Base-by-base conservation (phyloP, 2,888 invertebrate genomes). In the Dasypogon diadema region DNA sequence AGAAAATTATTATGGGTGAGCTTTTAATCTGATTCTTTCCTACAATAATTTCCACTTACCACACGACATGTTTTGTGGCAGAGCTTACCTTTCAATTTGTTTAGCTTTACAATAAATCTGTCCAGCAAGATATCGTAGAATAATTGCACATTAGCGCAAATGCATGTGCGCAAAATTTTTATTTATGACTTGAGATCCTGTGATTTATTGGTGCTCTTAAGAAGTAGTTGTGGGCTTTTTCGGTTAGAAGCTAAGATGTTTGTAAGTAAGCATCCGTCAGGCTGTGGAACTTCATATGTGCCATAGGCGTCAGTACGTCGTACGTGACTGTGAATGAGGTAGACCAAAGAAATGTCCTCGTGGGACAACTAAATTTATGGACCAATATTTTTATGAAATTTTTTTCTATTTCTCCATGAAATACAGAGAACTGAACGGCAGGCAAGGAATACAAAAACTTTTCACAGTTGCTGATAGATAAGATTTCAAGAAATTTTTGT, bases 61-160 rank as follows among this genome's bases (percentile, higher is more conserved):
- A n/a, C n/a, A n/a, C n/a, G n/a, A n/a, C n/a, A n/a, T n/a, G n/a
- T n/a, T n/a, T n/a, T n/a, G n/a, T n/a, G n/a, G n/a, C n/a, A n/a
- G n/a, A n/a, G n/a, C n/a, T n/a, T n/a, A n/a, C n/a, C n/a, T n/a
- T n/a, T n/a, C n/a, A n/a, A n/a, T n/a, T n/a, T n/a, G n/a, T n/a
- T n/a, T n/a, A n/a, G n/a, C n/a, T n/a, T n/a, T n/a, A n/a, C n/a
- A 70, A 60, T 51, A 75, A 77, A 74, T 70, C 74, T 70, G 21
- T 37, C 22, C 54, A 22, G 30, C 14, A 56, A 70, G 60, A 63
- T 77, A 77, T 75, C 51, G 37, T 75, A 75, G 77, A 77, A 75
- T 77, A 77, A 77, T 77, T 77, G 77, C 75, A 75, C 77, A 77
- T 77, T 77, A 77, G 75, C 56, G 70, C 72, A 75, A 77, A 77